Percentiles rank a stretch among this genome's conserved stretches.
Conservation (phyloP, 2,888 invertebrate genomes). For the Eristalis intricaria region DNA sequence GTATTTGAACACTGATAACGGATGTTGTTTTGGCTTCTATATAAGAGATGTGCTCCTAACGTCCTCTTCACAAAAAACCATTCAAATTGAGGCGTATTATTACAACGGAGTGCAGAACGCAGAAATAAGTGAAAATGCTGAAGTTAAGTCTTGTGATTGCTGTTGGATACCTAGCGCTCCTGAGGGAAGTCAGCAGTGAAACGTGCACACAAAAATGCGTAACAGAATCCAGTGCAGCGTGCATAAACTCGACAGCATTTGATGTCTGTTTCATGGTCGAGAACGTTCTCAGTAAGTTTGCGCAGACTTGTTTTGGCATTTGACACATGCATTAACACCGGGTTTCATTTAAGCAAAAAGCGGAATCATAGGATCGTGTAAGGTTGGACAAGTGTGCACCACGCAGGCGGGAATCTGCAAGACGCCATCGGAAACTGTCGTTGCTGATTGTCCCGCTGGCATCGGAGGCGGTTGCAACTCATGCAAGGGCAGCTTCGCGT, state of each 20-base stretch:
- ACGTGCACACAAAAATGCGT: background rate
- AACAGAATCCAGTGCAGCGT: background rate
- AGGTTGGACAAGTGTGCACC: background rate
- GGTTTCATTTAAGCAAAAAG: background rate
- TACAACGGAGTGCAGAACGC: background rate
- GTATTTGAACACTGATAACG: background rate
- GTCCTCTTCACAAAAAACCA: background rate
- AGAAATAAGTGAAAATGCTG: background rate
- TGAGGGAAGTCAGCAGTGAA: background rate
- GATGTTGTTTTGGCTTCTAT: background rate
- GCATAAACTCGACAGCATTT: slow-evolving; percentile 22
- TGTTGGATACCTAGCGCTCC: background rate
- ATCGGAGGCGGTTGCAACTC: background rate
- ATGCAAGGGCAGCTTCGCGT: background rate
- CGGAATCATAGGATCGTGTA: background rate
- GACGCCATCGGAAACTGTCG: background rate
- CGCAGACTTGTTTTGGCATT: no score
- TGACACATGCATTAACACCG: no score
- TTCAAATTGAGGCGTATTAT: background rate
- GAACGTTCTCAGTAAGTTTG: no score
- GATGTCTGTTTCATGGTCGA: background rate
- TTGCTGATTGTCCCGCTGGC: background rate
- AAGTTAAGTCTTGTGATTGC: background rate
- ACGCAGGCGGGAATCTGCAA: background rate
- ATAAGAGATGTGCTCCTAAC: slow-evolving; percentile 5